Percentiles rank a stretch among this genome's conserved stretches.
Evolutionary conservation across 2,797 vertebrate species (phyloP).

Genomic region (Mus spretus): DNA sequence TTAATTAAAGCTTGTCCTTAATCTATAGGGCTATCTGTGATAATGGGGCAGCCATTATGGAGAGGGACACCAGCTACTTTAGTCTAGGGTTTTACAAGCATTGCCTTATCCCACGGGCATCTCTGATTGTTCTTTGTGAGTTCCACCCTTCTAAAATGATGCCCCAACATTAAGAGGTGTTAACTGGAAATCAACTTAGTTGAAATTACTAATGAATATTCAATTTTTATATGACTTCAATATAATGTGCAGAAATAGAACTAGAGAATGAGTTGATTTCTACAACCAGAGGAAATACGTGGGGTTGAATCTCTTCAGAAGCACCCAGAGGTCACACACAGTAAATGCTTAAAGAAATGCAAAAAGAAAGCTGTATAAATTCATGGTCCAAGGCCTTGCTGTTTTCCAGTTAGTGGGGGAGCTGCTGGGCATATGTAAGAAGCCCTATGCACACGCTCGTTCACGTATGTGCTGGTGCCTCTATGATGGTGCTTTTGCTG

Average conservation of each 20-base stretch:
- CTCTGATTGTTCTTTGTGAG: not conserved
- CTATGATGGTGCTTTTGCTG: not conserved
- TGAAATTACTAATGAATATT: constrained; percentile 7
- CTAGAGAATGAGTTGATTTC: constrained; percentile 40
- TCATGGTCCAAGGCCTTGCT: not conserved
- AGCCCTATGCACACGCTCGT: accelerated
- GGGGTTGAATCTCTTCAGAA: not conserved
- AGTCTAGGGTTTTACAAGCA: not conserved
- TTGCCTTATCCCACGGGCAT: not conserved
- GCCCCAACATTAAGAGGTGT: not conserved
- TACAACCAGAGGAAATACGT: constrained; percentile 38
- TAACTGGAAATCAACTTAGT: constrained; percentile 59
- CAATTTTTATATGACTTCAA: not conserved
- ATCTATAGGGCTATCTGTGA: not conserved
- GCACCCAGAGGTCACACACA: not conserved
- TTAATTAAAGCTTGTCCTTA: not conserved
- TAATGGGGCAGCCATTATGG: not conserved
- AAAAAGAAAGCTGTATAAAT: not conserved
- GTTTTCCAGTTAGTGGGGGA: not conserved
- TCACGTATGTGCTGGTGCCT: too few species aligned
- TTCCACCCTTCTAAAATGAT: not conserved
- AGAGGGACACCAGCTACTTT: not conserved
- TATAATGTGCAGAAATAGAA: not conserved
- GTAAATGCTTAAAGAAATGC: constrained; percentile 7
- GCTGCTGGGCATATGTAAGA: accelerated